Conservation (phyloP, 2,888 invertebrate species). For the Torymus auratus region DNA sequence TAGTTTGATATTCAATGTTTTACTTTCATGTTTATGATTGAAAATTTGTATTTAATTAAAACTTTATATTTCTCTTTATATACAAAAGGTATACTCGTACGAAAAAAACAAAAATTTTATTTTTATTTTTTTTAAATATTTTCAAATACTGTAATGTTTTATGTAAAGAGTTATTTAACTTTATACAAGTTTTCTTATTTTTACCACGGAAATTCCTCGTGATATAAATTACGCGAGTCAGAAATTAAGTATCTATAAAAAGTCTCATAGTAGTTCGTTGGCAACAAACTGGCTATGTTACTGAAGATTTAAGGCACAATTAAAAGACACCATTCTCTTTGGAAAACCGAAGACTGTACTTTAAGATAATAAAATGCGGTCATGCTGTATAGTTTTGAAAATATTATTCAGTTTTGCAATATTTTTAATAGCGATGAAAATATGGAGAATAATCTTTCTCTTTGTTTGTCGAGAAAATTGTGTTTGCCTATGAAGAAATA, state of each 20-base stretch:
- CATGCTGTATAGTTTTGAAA: conserved; percentile 6
- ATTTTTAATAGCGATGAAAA: no score
- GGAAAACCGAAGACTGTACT: conserved; percentile 25
- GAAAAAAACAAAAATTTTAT: background rate
- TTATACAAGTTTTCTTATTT: conserved; percentile 35
- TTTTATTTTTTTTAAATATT: background rate
- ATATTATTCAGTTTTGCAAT: background rate
- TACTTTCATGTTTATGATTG: no score
- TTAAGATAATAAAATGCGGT: conserved; percentile 40
- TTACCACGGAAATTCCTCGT: conserved; percentile 1
- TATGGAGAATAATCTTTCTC: no score
- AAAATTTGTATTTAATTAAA: no score
- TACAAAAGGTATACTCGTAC: no score
- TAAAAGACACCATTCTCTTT: conserved; percentile 48
- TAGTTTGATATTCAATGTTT: no score
- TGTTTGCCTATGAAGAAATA: no score
- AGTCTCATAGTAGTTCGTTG: conserved; percentile 53
- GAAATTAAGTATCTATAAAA: conserved; percentile 58
- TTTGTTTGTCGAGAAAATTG: no score
- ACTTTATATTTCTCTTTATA: no score
- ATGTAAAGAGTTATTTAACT: conserved; percentile 18
- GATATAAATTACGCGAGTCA: conserved; percentile 45
- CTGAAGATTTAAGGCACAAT: conserved; percentile 53
- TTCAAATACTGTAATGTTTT: conserved; percentile 14
- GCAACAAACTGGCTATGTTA: conserved; percentile 54